A percentile compares a stretch with the other conserved stretches of the same genome.
These are phyloP conservation scores for Leptodactylus fuscus DNA, from an alignment of 2,113 vertebrate species.

Conservation along the genomic window DNA sequence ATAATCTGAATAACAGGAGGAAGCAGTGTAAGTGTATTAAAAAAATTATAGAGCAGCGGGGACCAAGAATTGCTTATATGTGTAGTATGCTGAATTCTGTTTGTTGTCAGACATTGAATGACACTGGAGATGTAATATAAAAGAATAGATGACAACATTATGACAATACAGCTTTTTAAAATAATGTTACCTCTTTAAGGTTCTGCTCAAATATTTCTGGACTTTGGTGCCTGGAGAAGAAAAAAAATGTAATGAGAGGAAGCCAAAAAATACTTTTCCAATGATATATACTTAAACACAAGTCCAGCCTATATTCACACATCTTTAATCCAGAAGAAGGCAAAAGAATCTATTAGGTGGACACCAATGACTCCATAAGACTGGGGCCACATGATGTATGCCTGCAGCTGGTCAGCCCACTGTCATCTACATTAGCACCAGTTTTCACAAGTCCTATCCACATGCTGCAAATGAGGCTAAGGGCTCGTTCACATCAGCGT, in stretches of 20 bases:
- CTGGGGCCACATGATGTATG: too few species aligned
- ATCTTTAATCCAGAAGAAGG: too few species aligned
- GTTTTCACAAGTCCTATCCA: too few species aligned
- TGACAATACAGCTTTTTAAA: neutral
- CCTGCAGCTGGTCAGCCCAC: too few species aligned
- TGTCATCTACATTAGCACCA: too few species aligned
- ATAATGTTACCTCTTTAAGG: slow-evolving; percentile 28
- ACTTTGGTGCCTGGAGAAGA: slow-evolving; percentile 48
- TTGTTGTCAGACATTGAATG: neutral
- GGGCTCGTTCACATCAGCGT: too few species aligned
- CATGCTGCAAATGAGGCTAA: too few species aligned
- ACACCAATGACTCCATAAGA: too few species aligned
- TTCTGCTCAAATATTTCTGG: slow-evolving; percentile 55
- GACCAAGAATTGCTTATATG: neutral
- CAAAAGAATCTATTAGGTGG: too few species aligned
- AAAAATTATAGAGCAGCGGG: neutral
- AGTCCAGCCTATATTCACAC: too few species aligned
- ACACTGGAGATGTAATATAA: neutral
- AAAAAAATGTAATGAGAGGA: slow-evolving; percentile 13
- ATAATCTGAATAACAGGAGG: neutral
- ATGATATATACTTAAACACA: too few species aligned
- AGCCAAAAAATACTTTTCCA: too few species aligned
- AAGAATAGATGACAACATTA: neutral
- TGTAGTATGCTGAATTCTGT: neutral
- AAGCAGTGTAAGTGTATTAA: neutral